Conservation (phyloP, 2,888 invertebrate species). For the Spodoptera littoralis region DNA sequence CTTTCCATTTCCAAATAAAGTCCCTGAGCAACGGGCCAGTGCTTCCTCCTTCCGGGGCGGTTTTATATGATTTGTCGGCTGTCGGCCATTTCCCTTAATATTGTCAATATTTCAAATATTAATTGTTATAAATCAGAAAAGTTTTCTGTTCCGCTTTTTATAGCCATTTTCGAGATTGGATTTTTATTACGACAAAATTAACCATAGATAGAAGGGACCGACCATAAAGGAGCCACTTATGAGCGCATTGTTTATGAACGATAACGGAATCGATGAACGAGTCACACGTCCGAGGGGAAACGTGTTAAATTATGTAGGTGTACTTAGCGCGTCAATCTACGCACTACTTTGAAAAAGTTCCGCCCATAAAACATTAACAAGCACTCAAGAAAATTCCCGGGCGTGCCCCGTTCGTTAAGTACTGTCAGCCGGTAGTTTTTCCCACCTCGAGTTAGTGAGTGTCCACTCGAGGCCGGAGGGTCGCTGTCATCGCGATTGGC, state of each 20-base stretch:
- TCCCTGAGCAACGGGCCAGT: constrained; percentile 86
- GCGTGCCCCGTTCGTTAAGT: constrained; percentile 86
- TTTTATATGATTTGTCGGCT: constrained; percentile 88
- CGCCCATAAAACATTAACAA: constrained; percentile 89
- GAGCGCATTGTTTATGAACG: constrained; percentile 62
- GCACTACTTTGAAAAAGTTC: constrained; percentile 87
- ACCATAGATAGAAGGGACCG: constrained; percentile 57
- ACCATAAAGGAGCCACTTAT: constrained; percentile 49
- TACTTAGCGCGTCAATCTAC: constrained; percentile 87
- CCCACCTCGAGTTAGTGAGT: constrained; percentile 80
- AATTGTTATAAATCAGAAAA: constrained; percentile 88
- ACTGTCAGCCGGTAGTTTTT: constrained; percentile 88
- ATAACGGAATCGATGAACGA: constrained; percentile 71
- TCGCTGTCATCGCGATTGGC: constrained; percentile 87
- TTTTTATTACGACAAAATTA: constrained; percentile 81
- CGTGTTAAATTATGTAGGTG: constrained; percentile 87
- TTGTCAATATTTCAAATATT: constrained; percentile 89
- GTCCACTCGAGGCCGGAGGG: constrained; percentile 80
- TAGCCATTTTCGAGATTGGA: constrained; percentile 78
- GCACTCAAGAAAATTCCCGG: constrained; percentile 88
- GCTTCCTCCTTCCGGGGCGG: constrained; percentile 88
- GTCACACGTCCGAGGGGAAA: constrained; percentile 76
- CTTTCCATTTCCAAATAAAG: constrained; percentile 89
- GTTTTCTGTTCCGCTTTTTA: constrained; percentile 78
- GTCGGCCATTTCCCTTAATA: constrained; percentile 87